Percentiles rank a stretch among this genome's conserved stretches.
phyloP scores from a whole-genome alignment of 2,113 vertebrate species.

The Mellivora capensis region DNA sequence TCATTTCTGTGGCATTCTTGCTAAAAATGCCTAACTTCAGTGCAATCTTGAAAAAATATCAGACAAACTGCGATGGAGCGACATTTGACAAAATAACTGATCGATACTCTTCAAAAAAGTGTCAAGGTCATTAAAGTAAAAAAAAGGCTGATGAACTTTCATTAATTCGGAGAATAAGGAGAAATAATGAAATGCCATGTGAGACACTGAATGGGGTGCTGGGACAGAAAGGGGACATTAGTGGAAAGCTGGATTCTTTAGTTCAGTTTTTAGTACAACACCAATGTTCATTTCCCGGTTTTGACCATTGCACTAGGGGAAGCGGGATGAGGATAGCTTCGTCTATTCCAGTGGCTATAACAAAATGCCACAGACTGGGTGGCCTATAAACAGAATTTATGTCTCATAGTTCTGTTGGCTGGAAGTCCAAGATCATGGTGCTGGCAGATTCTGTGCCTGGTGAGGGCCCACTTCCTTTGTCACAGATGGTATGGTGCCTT shows the following conservation, averaged over 20 bases:
- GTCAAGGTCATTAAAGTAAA: background rate
- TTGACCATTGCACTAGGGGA: background rate
- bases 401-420: background rate
- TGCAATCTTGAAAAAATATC: background rate
- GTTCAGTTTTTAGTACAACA: background rate
- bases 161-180: background rate
- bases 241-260: background rate
- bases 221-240: background rate
- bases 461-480: background rate
- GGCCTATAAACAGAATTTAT: background rate
- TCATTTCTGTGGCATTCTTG: background rate
- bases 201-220: background rate
- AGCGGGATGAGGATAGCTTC: background rate
- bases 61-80: background rate
- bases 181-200: background rate
- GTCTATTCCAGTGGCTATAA: background rate
- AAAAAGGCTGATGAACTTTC: background rate
- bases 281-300: background rate
- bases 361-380: background rate
- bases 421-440: background rate
- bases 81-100: background rate
- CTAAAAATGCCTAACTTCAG: background rate
- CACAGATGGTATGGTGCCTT: background rate
- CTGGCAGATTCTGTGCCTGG: background rate
- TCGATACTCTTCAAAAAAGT: background rate